Evolutionary conservation across 2,797 vertebrate species (phyloP), one percentile per base, ranked within the genome.

Genomic region (Cuniculus paca): DNA sequence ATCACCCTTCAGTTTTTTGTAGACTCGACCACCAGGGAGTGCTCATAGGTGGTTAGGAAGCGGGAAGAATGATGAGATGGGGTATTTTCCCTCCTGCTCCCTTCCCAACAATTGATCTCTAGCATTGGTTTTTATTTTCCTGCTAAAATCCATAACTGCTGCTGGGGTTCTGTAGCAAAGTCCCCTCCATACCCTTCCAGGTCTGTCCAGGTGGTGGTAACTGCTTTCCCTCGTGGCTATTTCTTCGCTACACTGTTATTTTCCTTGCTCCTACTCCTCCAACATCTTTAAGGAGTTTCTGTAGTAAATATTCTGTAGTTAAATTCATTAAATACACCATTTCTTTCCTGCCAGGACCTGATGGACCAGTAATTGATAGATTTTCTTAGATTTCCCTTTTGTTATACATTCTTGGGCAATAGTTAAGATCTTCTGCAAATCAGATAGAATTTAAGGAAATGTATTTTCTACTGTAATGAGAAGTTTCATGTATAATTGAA

Each of bases 381-480:
- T 91, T 93, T 84, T 94, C 16, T 90, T 68, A n/a, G n/a, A n/a
- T 16, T 58, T 84, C 36, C 78, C 11, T 31, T 39, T 19, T 65
- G 26, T 39, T 22, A 52, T 9, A 22, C 12, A 52, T 74, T 78
- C 79, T 26, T 86, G 34, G 31, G 19, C 9, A 52, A n/a, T 48
- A 77, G 24, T 11, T 12, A 86, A 50, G 17, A 50, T 65, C 28
- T 50, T 70, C 11, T 58, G 45, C 8, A 94, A 81, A 36, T 89
- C 36, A 58, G 63, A 74, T 0, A 56, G 20, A 48, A 36, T 56
- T 82, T 45, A n/a, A 79, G 65, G 74, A 61, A 61, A 39, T 16
- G 45, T 80, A n/a, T 58, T 60, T n/a, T 91, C 61, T 79, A 36
- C 13, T 88, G 20, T n/a, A 70, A 31, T 48, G 80, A 81, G 28